A percentile compares a stretch with the other conserved stretches of the same genome.
phyloP scores from a whole-genome alignment of 2,113 vertebrate genomes.

The Rallus limicola region DNA sequence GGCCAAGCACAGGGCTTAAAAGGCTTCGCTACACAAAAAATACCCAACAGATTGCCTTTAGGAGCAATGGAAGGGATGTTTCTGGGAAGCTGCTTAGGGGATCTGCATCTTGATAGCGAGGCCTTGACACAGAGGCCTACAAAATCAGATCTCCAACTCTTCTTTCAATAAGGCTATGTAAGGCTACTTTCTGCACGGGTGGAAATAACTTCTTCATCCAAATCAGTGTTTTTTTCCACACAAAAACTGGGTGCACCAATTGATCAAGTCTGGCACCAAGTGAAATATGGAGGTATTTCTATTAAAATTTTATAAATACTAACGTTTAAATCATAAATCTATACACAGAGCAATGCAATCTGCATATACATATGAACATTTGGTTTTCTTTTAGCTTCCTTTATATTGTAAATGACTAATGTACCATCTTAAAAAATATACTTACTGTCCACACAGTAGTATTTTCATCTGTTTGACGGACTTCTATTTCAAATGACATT shows the following conservation, averaged over 20 bases:
- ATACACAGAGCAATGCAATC: neutral
- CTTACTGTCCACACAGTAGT: constrained; percentile 67
- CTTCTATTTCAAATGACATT: constrained; percentile 75
- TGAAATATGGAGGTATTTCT: neutral
- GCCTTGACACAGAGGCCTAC: neutral
- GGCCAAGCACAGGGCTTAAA: neutral
- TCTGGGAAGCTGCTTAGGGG: neutral
- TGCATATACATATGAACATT: neutral
- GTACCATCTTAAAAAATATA: neutral
- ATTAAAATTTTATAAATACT: neutral
- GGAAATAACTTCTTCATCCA: neutral
- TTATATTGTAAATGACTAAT: neutral
- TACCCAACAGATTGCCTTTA: neutral
- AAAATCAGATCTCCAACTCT: neutral
- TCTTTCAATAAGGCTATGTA: neutral
- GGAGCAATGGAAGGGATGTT: neutral
- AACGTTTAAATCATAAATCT: neutral
- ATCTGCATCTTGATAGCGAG: neutral
- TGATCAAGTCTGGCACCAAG: neutral
- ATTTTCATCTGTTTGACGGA: constrained; percentile 9
- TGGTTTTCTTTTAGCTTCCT: neutral
- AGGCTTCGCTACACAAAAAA: neutral
- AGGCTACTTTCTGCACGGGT: neutral
- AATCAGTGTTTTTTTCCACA: neutral
- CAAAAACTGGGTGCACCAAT: neutral